A percentile compares a stretch with the other conserved stretches of the same genome.
Evolutionary conservation across 2,113 vertebrate genomes (phyloP).

Genomic region (Oryzias curvinotus): DNA sequence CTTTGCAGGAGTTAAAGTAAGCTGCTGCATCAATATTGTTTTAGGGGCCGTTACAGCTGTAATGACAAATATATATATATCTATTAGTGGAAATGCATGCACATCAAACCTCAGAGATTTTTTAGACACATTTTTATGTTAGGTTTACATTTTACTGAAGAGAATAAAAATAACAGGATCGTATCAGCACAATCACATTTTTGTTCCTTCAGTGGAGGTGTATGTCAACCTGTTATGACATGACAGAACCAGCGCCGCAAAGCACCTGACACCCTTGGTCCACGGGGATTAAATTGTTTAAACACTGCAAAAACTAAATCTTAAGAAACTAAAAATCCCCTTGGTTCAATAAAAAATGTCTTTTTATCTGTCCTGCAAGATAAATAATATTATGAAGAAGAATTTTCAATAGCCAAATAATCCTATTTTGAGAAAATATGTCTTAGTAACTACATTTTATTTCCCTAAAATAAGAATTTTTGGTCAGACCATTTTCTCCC

Average conservation of each 20-base stretch:
- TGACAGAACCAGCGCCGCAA: constrained; percentile 80
- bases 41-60: constrained; percentile 20
- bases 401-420: too few relatives aligned
- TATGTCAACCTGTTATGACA: constrained; percentile 81
- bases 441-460: too few relatives aligned
- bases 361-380: too few relatives aligned
- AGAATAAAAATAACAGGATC: background rate
- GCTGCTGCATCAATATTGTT: background rate
- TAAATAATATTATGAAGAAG: too few relatives aligned
- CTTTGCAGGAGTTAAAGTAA: background rate
- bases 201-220: constrained; percentile 47
- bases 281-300: constrained; percentile 45
- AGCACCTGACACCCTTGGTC: constrained; percentile 85
- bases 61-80: constrained; percentile 28
- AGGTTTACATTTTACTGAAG: background rate
- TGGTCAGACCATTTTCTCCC: too few relatives aligned
- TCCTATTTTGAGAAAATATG: too few relatives aligned
- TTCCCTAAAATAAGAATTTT: too few relatives aligned
- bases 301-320: too few relatives aligned
- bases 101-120: too few relatives aligned
- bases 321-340: too few relatives aligned
- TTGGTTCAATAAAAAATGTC: too few relatives aligned
- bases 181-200: background rate
- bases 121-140: too few relatives aligned
- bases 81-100: background rate